Evolutionary conservation across 2,797 vertebrate genomes (phyloP), one percentile per base, ranked within the genome.

Genomic region (Bovichtus diacanthus): DNA sequence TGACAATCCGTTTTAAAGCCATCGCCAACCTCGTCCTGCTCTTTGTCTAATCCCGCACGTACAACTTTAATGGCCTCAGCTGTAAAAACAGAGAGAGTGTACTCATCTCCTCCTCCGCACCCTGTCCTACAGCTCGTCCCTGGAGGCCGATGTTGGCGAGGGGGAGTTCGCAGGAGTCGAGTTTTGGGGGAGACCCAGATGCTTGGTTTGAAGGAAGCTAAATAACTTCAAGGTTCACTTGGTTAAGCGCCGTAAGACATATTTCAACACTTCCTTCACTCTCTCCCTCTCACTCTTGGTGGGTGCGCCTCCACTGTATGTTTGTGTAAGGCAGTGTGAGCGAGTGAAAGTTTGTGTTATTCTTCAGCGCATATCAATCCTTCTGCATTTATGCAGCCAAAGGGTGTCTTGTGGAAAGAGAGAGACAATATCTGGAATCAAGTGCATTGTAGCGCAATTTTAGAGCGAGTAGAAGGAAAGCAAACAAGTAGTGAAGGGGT

Each of bases 161-260:
- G 66, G 73, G 66, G 79, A 49, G 81, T 47, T 53, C 4, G 71
- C 41, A 41, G 74, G 70, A 80, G 77, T 67, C 13, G n/a, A 61
- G 55, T n/a, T 59, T 80, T 63, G 49, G 27, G 62, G 74, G 70
- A 65, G 75, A 83, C 89, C 90, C 87, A 86, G 88, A 92, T 93
- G 90, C 87, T 86, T 36, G 77, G 76, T 86, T 89, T 47, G 71
- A 88, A 90, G 84, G 90, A 87, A 93, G 89, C 90, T 85, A 81
- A 93, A 90, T 89, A 93, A 92, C 88, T 93, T 92, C 55, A 90
- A 86, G 90, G 90, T 90, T 90, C 90, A 90, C 83, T 88, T 90
- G 80, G 74, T 89, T 85, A 81, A 93, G 80, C 75, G 74, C 86
- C 77, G 79, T 88, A 75, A 87, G 91, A 91, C 87, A 86, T 90